Percentiles rank a stretch among this genome's conserved stretches.
Conservation (phyloP, 2,797 vertebrate species). For the Sebastiscus tertius region DNA sequence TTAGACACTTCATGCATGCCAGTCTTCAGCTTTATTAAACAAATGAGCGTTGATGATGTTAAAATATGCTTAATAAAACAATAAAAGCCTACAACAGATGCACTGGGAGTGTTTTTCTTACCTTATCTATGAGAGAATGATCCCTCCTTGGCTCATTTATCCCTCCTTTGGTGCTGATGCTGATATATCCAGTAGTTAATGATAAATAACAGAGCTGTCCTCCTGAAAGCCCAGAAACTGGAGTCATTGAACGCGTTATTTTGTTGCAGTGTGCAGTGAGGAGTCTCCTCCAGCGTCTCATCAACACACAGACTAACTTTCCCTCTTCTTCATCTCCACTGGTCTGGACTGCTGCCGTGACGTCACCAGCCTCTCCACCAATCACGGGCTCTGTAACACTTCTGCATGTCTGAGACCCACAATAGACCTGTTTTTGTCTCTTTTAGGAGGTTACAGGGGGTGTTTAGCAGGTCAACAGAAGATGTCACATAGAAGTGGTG, state of each 20-base stretch:
- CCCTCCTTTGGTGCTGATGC: neutral
- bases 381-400: neutral
- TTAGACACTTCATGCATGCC: neutral
- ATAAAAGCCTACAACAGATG: neutral
- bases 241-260: neutral
- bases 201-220: neutral
- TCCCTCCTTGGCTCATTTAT: slow-evolving; percentile 21
- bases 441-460: no score
- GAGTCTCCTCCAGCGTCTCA: neutral
- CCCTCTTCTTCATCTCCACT: neutral
- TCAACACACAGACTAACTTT: slow-evolving; percentile 16
- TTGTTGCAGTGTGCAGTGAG: neutral
- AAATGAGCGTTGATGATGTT: neutral
- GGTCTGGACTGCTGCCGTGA: slow-evolving; percentile 3
- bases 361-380: slow-evolving; percentile 33
- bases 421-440: no score
- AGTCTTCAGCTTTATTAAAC: neutral
- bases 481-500: no score
- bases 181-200: slow-evolving; percentile 13
- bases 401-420: neutral
- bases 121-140: slow-evolving; percentile 25
- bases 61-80: neutral
- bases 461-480: no score
- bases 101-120: neutral
- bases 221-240: neutral